phyloP scores from a whole-genome alignment of 2,888 invertebrate genomes.

The Synanthedon vespiformis region DNA sequence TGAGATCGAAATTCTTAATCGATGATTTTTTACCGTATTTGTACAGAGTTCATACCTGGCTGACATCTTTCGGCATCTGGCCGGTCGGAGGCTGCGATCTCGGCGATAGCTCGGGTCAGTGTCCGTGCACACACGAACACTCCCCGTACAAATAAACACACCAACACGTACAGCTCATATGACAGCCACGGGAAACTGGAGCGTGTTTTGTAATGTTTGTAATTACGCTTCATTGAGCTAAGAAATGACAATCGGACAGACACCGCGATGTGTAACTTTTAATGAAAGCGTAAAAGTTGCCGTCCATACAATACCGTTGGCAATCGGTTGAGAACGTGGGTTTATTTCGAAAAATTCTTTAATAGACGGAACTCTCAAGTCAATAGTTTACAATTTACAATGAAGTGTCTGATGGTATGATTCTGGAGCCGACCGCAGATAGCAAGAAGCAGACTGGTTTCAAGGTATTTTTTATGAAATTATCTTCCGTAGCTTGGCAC shows the following conservation, averaged over 20 bases:
- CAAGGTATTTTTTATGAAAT: too few species aligned
- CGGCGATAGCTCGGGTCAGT: constrained; percentile 60
- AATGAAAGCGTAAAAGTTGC: too few species aligned
- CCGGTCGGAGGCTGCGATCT: constrained; percentile 69
- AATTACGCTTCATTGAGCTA: constrained; percentile 36
- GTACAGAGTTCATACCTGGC: constrained; percentile 38
- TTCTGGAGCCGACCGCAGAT: too few species aligned
- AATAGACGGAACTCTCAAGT: too few species aligned
- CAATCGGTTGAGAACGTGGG: not conserved
- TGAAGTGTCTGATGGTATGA: too few species aligned
- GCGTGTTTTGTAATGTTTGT: constrained; percentile 34
- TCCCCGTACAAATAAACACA: constrained; percentile 14
- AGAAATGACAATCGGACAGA: not conserved
- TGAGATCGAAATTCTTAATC: too few species aligned
- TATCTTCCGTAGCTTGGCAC: too few species aligned
- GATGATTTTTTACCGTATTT: constrained; percentile 2
- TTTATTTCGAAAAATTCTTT: too few species aligned
- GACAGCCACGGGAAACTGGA: constrained; percentile 21
- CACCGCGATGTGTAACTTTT: too few species aligned
- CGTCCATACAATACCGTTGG: too few species aligned
- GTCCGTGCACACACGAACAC: constrained; percentile 39
- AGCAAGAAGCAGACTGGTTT: too few species aligned
- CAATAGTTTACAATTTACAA: too few species aligned
- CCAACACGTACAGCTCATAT: not conserved
- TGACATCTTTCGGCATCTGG: constrained; percentile 66